Base-by-base conservation (phyloP, 2,797 vertebrate genomes). In the Scarus forsteni region DNA sequence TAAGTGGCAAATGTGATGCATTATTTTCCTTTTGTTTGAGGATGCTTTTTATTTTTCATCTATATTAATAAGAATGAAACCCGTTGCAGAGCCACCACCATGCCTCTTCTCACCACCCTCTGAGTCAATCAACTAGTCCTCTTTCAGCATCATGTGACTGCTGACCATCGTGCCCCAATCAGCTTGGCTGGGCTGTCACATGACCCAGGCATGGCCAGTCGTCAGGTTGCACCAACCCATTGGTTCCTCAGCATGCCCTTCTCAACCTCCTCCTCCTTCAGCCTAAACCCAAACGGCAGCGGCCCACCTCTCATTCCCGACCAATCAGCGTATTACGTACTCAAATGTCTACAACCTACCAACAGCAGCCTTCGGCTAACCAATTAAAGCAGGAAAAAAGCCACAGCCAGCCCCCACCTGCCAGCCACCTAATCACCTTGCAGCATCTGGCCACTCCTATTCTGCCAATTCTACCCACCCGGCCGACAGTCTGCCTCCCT, bases 31-130 rank as follows among this genome's bases (percentile, higher is more conserved):
- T 97, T 96, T 96, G 95, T 96, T 92, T 90, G 88, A 93, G 92
- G 92, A 91, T 94, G 92, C 88, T 95, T 96, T 98, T 96, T 96
- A 91, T 93, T 97, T 97, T 97, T 94, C 96, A 98, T 99, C 95
- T 99, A 93, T 95, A 98, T 98, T 99, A 98, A 99, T 98, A 99
- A 99, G 97, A 98, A 98, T 99, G 97, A 99, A 98, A 96, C 97
- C 98, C 97, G 97, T 99, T 99, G 96, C 98, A 99, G 98, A 99
- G 97, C 97, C 98, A 98, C 97, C 98, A 99, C 98, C 97, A 99
- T 99, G 97, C 98, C 97, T 99, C 98, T 99, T 98, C 97, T 99
- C 98, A 98, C 97, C 98, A 99, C 96, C 98, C 98, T 99, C 97
- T 97, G 97, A 97, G 95, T 98, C 98, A 99, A 95, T 97, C 98